A percentile compares a stretch with the other conserved stretches of the same genome.
Conservation (phyloP, 2,888 invertebrate species). For the Cybosia mesomella region DNA sequence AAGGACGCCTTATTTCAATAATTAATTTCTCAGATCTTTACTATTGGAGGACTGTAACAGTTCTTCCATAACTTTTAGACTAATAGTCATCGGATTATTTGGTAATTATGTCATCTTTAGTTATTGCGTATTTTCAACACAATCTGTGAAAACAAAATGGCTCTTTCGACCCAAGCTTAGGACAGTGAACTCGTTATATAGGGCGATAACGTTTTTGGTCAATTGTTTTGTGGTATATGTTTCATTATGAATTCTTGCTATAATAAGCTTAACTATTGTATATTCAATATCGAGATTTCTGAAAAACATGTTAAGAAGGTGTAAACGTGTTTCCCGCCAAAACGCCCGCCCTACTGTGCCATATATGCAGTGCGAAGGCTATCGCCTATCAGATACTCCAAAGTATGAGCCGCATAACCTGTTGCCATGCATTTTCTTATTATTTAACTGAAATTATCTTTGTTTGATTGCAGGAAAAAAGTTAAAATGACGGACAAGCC, state of each 20-base stretch:
- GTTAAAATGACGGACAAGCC: constrained; percentile 95
- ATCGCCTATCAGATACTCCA: constrained; percentile 52
- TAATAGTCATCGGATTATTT: constrained; percentile 78
- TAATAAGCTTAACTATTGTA: constrained; percentile 45
- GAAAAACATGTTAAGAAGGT: constrained; percentile 42
- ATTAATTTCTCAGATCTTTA: constrained; percentile 86
- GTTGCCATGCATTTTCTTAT: constrained; percentile 59
- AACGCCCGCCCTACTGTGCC: constrained; percentile 78
- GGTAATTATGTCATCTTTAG: constrained; percentile 78
- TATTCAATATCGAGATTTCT: constrained; percentile 33
- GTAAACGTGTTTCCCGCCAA: constrained; percentile 85
- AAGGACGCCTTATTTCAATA: constrained; percentile 83
- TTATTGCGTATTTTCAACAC: constrained; percentile 85
- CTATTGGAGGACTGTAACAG: constrained; percentile 77
- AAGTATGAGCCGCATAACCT: constrained; percentile 70
- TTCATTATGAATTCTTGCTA: constrained; percentile 44
- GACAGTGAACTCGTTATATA: constrained; percentile 85
- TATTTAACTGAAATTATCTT: constrained; percentile 50
- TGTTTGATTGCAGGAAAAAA: constrained; percentile 80
- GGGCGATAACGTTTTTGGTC: constrained; percentile 76
- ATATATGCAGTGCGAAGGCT: constrained; percentile 64
- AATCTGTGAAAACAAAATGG: constrained; percentile 87
- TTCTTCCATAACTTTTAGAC: constrained; percentile 83
- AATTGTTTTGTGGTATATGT: constrained; percentile 52
- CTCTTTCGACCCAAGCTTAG: constrained; percentile 85